Base-by-base conservation (phyloP, 1,140 invertebrate species). In the Medauroidea extradentata region DNA sequence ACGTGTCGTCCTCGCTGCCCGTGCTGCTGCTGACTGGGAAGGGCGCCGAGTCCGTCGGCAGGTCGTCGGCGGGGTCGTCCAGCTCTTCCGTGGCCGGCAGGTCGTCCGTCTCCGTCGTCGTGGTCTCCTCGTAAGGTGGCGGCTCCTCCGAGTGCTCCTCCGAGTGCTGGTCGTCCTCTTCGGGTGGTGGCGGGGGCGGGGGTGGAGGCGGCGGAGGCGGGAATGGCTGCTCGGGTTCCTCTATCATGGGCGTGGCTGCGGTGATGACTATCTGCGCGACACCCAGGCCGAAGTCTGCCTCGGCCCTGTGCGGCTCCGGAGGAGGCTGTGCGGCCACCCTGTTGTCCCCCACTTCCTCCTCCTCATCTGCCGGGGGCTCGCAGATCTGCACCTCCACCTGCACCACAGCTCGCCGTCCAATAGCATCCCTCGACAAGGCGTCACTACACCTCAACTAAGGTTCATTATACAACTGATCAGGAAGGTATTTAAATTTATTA, bases 261-360 rank as follows among this genome's bases (percentile, higher is more conserved):
- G 90, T 93, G 69, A 94, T 92, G 7, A 92, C 89, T 63, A 93
- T 93, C 70, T 91, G 88, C 51, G 88, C 89, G 46, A 90, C 89
- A 53, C 86, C 87, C 44, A 92, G 79, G 63, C 84, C 84, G 53
- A 78, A 49, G 29, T 14, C 44, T 19, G 18, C 24, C 24, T 46
- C 18, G 3, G 24, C 5, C 18, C 9, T 25, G 44, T 5, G 44
- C 18, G 44, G 44, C 44, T 46, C 44, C 44, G 3, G 18, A n/a
- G 44, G 44, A 46, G 44, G 44, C 44, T 19, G 44, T n/a, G 44
- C 44, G 19, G 48, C 48, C 29, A 19, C 23, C 34, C 14, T 13
- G 48, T n/a, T 51, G 24, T 56, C 43, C 16, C 48, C 53, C 13
- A 50, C 44, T 9, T 24, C 27, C 19, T 54, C 63, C n/a, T 55